Evolutionary conservation across 2,888 invertebrate species (phyloP), one percentile per base, ranked within the genome.

Genomic region (Papilio gigon): DNA sequence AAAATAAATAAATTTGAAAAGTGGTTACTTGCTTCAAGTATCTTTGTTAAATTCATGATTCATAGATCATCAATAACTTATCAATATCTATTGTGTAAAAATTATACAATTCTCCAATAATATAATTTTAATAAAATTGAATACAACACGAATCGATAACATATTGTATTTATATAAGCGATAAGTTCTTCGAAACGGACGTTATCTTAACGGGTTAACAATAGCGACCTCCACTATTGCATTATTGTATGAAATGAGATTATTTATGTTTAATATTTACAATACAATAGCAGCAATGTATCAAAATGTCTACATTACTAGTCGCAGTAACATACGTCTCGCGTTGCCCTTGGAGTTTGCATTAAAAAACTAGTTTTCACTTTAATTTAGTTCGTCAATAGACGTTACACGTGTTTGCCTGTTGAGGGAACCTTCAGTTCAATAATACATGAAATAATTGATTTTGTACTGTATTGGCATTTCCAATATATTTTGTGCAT

Each of bases 311-410:
- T 17, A 47, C 14, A 58, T 30, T 8, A 58, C 11, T 50, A 42
- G 40, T 30, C 33, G 50, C 33, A 9, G n/a, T 30, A 53, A 14
- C 40, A 33, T 17, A 12, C 44, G 64, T 47, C 37, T 50, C 37
- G 30, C 64, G 53, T 30, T 58, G 68, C 59, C 64, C 68, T 68
- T 68, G 68, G 47, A 12, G 58, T 59, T 59, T 59, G 27, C 56
- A 59, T 68, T 68, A 59, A 63, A 44, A 33, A 68, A 68, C 68
- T 17, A 72, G 71, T 73, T 73, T 73, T 74, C 74, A 71, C 73
- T 71, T 73, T 65, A 70, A 73, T 74, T 73, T 70, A 73, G 70
- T 71, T 71, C 71, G 64, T 63, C 70, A 63, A 59, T 59, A 58
- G 44, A 47, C 44, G 42, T 20, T 59, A 59, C 58, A 59, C 59